Evolutionary conservation across 2,888 invertebrate species (phyloP).

Genomic region (Ornithoptera alexandrae): DNA sequence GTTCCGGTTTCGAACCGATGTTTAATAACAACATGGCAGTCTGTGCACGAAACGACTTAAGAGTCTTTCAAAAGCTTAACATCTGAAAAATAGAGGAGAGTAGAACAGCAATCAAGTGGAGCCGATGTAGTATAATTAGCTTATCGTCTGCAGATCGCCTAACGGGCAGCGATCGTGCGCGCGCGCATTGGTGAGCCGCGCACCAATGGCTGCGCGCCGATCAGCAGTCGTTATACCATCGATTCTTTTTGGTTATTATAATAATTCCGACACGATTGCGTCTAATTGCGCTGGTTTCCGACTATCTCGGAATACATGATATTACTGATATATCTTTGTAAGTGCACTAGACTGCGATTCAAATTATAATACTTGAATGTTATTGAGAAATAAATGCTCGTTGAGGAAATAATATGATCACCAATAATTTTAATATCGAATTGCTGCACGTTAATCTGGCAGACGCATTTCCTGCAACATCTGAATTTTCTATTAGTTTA

Average conservation of each 20-base stretch:
- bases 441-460: constrained; percentile 59
- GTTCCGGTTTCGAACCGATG: constrained; percentile 53
- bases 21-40: constrained; percentile 55
- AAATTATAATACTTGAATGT: constrained; percentile 47
- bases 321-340: constrained; percentile 60
- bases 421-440: constrained; percentile 55
- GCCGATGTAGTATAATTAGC: constrained; percentile 66
- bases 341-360: constrained; percentile 38
- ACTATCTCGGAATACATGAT: constrained; percentile 61
- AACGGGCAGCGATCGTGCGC: constrained; percentile 60
- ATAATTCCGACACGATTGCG: constrained; percentile 76
- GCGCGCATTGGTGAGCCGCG: constrained; percentile 70
- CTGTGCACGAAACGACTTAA: constrained; percentile 43
- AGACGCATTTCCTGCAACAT: constrained; percentile 58
- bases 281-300: constrained; percentile 75
- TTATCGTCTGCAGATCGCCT: constrained; percentile 70
- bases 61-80: constrained; percentile 54
- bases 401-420: constrained; percentile 56
- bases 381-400: constrained; percentile 53
- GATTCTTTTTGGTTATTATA: constrained; percentile 79
- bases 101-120: constrained; percentile 62
- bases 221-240: constrained; percentile 66
- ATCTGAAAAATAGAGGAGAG: constrained; percentile 65
- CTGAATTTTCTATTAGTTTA: constrained; percentile 38
- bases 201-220: constrained; percentile 67